Conservation (phyloP, 1,140 invertebrate species). For the Tetramorium alpestre region DNA sequence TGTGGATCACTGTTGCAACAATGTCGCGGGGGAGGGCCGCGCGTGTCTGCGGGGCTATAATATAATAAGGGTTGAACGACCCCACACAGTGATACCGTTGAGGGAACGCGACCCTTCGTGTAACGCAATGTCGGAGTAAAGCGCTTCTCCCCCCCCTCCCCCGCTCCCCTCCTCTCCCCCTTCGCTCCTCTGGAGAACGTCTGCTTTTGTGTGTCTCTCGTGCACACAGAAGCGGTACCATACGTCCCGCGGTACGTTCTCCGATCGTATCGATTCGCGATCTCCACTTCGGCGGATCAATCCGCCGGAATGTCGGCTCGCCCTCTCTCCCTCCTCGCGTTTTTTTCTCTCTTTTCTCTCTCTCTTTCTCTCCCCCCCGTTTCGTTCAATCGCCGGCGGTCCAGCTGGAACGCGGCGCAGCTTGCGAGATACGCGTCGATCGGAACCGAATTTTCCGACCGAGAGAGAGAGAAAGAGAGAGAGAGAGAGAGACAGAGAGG, state of each 20-base stretch:
- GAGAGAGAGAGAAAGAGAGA: conserved; percentile 9
- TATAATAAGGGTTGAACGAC: conserved; percentile 41
- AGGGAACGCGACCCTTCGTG: conserved; percentile 12
- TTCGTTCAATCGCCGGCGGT: conserved; percentile 63
- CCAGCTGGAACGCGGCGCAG: conserved; percentile 52
- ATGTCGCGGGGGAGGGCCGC: neutral
- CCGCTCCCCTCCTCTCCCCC: too few relatives aligned
- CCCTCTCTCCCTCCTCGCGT: neutral
- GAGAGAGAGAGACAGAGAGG: neutral
- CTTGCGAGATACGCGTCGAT: conserved; percentile 55
- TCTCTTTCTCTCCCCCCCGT: conserved; percentile 9
- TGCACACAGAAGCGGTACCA: neutral
- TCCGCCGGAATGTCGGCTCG: conserved; percentile 49
- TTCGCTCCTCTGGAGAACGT: neutral
- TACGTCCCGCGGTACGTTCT: neutral
- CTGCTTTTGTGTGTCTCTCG: neutral
- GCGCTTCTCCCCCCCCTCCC: too few relatives aligned
- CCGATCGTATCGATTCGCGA: conserved; percentile 46
- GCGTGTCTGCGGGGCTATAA: conserved; percentile 2
- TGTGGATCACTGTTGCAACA: neutral
- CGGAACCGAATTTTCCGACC: conserved; percentile 37
- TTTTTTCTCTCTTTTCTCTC: neutral
- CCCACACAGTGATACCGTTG: neutral
- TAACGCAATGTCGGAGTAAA: conserved; percentile 5
- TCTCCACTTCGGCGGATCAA: conserved; percentile 44